phyloP scores from a whole-genome alignment of 2,888 invertebrate genomes.

The Biston stratarius region DNA sequence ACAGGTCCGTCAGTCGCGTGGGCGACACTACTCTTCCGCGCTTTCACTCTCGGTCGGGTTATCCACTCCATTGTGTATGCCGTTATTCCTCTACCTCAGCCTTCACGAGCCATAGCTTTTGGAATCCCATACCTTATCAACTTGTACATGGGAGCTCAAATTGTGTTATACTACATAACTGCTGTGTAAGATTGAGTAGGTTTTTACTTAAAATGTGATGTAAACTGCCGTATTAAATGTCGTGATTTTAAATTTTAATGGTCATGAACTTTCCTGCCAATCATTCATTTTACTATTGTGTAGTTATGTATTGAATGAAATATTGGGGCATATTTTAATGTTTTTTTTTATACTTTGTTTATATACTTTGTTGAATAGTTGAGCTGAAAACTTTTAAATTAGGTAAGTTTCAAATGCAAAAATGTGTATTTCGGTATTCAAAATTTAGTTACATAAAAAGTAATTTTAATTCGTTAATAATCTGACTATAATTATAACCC shows the following conservation, averaged over 20 bases:
- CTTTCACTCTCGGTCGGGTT: slow-evolving; percentile 85
- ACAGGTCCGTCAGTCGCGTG: slow-evolving; percentile 81
- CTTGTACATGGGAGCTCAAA: slow-evolving; percentile 72
- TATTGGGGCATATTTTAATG: too few relatives aligned
- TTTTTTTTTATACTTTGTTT: too few relatives aligned
- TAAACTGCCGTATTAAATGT: too few relatives aligned
- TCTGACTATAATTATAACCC: too few relatives aligned
- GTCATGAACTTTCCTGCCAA: too few relatives aligned
- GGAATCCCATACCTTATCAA: slow-evolving; percentile 60
- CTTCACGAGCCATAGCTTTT: slow-evolving; percentile 70
- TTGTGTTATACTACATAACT: slow-evolving; percentile 60
- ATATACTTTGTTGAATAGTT: too few relatives aligned
- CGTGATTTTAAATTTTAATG: too few relatives aligned
- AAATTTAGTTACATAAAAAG: neutral
- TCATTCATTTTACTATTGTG: neutral
- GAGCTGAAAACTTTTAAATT: too few relatives aligned
- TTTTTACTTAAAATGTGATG: neutral
- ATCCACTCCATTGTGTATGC: slow-evolving; percentile 89
- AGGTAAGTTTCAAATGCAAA: too few relatives aligned
- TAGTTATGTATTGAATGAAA: neutral
- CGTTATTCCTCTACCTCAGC: slow-evolving; percentile 87
- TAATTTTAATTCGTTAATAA: too few relatives aligned
- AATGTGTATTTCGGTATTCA: too few relatives aligned
- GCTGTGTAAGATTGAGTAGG: slow-evolving; percentile 48
- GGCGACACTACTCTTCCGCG: slow-evolving; percentile 74